Conservation (phyloP, 2,888 invertebrate genomes). For the Mesorhabditis sp. region DNA sequence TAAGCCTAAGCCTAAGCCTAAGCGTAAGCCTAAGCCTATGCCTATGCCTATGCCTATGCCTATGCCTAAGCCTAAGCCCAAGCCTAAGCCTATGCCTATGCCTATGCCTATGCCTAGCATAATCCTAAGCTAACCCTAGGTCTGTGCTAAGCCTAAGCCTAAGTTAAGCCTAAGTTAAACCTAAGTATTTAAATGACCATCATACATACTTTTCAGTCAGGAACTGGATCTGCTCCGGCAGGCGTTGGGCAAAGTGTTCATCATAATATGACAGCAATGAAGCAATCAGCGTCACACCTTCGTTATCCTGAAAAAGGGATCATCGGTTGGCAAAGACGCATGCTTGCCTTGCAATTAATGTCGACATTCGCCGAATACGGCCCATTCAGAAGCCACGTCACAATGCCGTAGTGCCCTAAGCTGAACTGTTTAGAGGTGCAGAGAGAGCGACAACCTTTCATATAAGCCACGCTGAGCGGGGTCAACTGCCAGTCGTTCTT, state of each 20-base stretch:
- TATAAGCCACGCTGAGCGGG: constrained; percentile 63
- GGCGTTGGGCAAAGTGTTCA: constrained; percentile 20
- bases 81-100: no score
- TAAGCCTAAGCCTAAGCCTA: no score
- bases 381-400: constrained; percentile 34
- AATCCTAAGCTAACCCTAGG: no score
- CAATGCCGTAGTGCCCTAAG: constrained; percentile 41
- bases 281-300: constrained; percentile 36
- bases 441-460: constrained; percentile 56
- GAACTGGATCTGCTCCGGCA: constrained; percentile 33
- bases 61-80: no score
- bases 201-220: constrained; percentile 22
- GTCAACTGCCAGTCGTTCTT: constrained; percentile 59
- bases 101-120: no score
- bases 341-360: constrained; percentile 29
- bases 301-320: constrained; percentile 23
- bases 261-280: constrained; percentile 30
- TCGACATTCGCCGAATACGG: constrained; percentile 25
- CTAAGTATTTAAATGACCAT: neutral
- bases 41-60: no score
- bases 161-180: no score
- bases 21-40: no score
- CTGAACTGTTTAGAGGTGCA: no score
- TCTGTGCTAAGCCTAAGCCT: no score
- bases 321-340: neutral